Percentiles rank a stretch among this genome's conserved stretches.
Conservation (phyloP, 2,888 invertebrate species). For the Pseudococcus viburni region DNA sequence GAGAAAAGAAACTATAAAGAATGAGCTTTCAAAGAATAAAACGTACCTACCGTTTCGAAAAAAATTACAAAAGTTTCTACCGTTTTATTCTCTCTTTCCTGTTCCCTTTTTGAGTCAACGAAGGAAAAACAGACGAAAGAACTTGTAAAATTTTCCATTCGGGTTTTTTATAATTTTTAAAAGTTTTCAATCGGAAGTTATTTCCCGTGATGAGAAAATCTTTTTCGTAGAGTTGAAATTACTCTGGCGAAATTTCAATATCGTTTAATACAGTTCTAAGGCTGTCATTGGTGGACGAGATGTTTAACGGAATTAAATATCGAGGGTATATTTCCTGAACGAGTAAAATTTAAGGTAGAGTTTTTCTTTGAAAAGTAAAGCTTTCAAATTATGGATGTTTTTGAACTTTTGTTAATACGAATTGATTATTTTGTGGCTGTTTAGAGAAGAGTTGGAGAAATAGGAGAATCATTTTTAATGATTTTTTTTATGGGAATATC, state of each 20-base stretch:
- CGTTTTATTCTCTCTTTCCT: background rate
- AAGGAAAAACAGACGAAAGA: background rate
- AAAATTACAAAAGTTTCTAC: background rate
- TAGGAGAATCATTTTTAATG: too few species aligned
- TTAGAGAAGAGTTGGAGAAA: too few species aligned
- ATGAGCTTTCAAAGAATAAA: constrained; percentile 5
- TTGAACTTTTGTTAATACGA: too few species aligned
- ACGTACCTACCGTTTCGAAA: background rate
- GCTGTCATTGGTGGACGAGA: too few species aligned
- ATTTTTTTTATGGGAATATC: too few species aligned
- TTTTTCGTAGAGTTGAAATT: background rate
- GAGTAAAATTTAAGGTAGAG: too few species aligned
- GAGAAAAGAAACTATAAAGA: constrained; percentile 8
- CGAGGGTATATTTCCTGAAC: too few species aligned
- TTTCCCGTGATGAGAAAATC: background rate
- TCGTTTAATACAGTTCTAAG: background rate
- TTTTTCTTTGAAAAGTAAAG: too few species aligned
- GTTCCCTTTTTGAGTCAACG: background rate
- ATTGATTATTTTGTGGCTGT: too few species aligned
- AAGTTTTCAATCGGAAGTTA: background rate
- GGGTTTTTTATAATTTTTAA: background rate
- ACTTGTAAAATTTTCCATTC: background rate
- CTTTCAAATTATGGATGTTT: too few species aligned
- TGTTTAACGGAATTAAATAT: too few species aligned
- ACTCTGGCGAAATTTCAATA: background rate